phyloP scores from a whole-genome alignment of 2,797 vertebrate species.

The Lagorchestes hirsutus region DNA sequence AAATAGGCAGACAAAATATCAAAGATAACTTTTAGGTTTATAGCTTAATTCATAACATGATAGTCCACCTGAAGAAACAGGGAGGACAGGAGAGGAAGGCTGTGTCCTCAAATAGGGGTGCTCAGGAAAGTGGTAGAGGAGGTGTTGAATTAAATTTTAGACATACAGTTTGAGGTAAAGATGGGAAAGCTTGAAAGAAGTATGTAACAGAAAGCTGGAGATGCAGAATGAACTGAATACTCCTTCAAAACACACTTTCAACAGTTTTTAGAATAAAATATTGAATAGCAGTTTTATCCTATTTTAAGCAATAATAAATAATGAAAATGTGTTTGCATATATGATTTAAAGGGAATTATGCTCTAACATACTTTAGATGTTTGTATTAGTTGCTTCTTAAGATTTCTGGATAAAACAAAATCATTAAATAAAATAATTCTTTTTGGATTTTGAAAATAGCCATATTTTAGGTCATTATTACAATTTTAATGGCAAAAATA shows the following conservation, averaged over 20 bases:
- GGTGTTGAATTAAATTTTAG: neutral
- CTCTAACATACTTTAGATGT: neutral
- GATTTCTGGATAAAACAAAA: neutral
- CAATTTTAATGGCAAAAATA: neutral
- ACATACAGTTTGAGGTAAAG: neutral
- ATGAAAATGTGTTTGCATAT: neutral
- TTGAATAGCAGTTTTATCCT: neutral
- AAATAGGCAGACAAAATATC: too few species aligned
- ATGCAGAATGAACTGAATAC: neutral
- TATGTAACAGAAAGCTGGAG: neutral
- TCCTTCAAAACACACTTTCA: neutral
- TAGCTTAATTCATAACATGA: neutral
- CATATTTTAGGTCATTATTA: neutral
- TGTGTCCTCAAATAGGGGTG: neutral
- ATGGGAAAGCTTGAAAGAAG: neutral
- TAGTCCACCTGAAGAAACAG: neutral
- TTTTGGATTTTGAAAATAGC: neutral
- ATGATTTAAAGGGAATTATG: neutral
- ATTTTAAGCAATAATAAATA: neutral
- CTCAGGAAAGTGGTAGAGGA: neutral
- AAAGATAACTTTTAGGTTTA: neutral
- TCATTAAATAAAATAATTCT: neutral
- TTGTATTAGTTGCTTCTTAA: neutral
- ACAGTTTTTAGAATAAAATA: neutral
- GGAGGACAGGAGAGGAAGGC: neutral